Conservation (phyloP, 2,888 invertebrate species). For the Globia sparganii region DNA sequence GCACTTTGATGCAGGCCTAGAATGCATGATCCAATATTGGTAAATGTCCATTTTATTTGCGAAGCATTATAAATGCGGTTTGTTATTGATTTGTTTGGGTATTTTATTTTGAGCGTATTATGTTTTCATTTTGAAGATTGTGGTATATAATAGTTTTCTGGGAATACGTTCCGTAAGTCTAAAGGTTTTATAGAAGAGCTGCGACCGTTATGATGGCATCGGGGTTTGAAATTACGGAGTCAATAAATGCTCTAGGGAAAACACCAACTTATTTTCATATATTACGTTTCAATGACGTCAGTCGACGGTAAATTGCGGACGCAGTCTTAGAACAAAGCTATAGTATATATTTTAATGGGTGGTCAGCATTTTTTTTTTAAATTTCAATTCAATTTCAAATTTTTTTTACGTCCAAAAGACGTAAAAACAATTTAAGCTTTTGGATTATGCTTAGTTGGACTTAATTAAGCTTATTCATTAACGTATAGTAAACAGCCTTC, state of each 20-base stretch:
- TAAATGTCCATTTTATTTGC: slow-evolving; percentile 28
- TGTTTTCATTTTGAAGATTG: background rate
- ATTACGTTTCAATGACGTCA: background rate
- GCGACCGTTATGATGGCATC: no score
- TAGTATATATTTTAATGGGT: background rate
- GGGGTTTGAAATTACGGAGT: background rate
- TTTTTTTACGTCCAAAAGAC: no score
- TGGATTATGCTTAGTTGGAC: background rate
- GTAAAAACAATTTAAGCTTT: background rate
- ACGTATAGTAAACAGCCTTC: background rate
- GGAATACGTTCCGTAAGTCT: background rate
- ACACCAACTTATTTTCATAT: background rate
- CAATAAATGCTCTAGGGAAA: background rate
- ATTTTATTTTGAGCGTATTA: background rate
- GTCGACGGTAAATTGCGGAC: background rate
- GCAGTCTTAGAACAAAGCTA: background rate
- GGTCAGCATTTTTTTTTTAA: background rate
- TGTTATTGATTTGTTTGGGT: slow-evolving; percentile 14
- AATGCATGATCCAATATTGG: slow-evolving; percentile 21
- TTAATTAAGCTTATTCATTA: background rate
- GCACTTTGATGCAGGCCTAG: slow-evolving; percentile 10
- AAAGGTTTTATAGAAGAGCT: background rate
- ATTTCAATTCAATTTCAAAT: no score
- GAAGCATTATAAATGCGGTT: slow-evolving; percentile 20
- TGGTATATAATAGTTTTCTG: no score